Percentiles rank a stretch among this genome's conserved stretches.
These are phyloP conservation scores for Lithobates pipiens DNA, from an alignment of 2,797 vertebrate genomes.

Conservation along the genomic window DNA sequence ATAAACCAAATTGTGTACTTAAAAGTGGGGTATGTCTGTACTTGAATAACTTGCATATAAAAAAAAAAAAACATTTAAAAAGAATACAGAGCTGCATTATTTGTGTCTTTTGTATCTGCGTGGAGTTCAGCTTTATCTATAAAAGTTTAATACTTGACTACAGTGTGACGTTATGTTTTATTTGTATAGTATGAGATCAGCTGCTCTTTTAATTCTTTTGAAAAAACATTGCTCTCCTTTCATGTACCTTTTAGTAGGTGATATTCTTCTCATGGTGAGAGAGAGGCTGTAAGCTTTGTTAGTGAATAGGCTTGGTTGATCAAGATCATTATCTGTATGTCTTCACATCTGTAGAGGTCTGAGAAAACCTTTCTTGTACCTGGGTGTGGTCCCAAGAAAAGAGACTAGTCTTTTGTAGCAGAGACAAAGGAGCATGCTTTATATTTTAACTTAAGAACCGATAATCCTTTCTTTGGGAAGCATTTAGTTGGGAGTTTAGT, in stretches of 20 bases:
- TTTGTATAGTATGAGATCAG: neutral
- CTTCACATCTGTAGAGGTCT: slow-evolving; percentile 45
- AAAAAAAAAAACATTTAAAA: no score
- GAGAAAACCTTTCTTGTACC: neutral
- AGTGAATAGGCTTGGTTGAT: slow-evolving; percentile 23
- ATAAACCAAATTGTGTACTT: no score
- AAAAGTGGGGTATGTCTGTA: no score
- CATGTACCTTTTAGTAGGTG: slow-evolving; percentile 27
- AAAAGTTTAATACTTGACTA: neutral
- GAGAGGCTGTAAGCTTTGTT: slow-evolving; percentile 2
- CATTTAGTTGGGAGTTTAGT: slow-evolving; percentile 35
- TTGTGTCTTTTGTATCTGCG: no score
- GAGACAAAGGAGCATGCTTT: slow-evolving; percentile 34
- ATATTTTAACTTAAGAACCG: slow-evolving; percentile 39
- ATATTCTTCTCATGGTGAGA: slow-evolving; percentile 27
- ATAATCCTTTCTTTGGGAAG: slow-evolving; percentile 51
- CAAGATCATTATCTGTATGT: neutral
- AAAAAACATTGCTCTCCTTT: slow-evolving; percentile 36
- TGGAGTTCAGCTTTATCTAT: no score
- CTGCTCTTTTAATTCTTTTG: slow-evolving; percentile 5
- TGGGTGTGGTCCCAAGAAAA: slow-evolving; percentile 13
- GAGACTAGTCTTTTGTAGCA: slow-evolving; percentile 31
- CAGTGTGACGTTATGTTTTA: neutral
- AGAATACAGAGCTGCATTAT: no score
- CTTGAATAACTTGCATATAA: no score